Base-by-base conservation (phyloP, 2,888 invertebrate species). In the Plebejus melissa region DNA sequence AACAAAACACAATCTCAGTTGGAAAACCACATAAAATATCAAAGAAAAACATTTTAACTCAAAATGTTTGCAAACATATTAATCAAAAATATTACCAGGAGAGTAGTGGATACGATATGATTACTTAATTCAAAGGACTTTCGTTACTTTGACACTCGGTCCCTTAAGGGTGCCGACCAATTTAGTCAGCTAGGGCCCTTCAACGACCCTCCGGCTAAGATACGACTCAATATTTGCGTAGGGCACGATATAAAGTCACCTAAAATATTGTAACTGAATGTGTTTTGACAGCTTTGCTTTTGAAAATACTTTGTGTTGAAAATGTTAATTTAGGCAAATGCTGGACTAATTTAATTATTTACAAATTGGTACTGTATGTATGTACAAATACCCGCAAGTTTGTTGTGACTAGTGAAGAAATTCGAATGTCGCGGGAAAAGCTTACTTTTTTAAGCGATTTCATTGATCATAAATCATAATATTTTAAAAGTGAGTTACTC, bases 91-190 rank as follows among this genome's bases (percentile, higher is more conserved):
- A 36, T 65, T 65, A 65, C 28, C 65, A 13, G 9, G 58, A 65
- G 22, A 46, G 71, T 46, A 71, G 71, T 71, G 71, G 71, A 71
- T 71, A 41, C 41, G 46, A 46, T 71, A n/a, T 71, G 46, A 46
- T 46, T 71, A 22, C 41, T 71, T 71, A 71, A 71, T 71, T 71
- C 46, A 71, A 71, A 71, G 71, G 71, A 71, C 46, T 46, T 70
- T 46, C 71, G 70, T 70, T 38, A 70, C 38, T 71, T 46, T 71
- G 71, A 71, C 41, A 41, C 71, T 22, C 41, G 46, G 41, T 22
- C 41, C 71, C 71, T 71, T 28, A 41, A 46, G 71, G 71, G 71
- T 22, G 46, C 16, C 32, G 65, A 28, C 71, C 28, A 46, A 71
- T 71, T 71, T 46, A 71, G 46, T 71, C 46, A 28, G 46, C 71